Evolutionary conservation across 1,140 invertebrate species (phyloP), one percentile per base, ranked within the genome.

Genomic region (Listronotus bonariensis): DNA sequence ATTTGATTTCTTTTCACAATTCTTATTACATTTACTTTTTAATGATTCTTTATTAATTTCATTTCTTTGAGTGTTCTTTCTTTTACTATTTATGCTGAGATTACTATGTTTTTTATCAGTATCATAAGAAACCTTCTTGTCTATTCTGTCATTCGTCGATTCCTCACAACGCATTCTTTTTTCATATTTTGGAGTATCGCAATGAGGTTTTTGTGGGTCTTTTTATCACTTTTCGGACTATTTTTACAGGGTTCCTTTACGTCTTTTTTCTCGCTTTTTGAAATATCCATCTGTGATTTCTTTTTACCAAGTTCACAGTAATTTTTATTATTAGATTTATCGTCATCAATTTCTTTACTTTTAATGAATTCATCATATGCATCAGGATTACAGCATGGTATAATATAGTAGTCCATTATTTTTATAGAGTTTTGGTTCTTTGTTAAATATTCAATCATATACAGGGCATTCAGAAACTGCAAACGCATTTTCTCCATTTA

Each of bases 381-480:
- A 41, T 72, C 71, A 34, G 71, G 71, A 43, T 72, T 72, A 8
- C 38, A 54, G 65, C 71, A 72, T n/a, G 71, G 71, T 17, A 69
- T 43, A 14, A 72, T 67, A 9, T 59, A 54, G 20, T 68, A 72
- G 17, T 69, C 61, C 64, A 70, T 67, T 7, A 68, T 32, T 38
- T 65, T 61, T 11, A 58, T 20, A 11, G 36, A 49, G 41, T 42
- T 62, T 17, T 36, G 63, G 36, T 70, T 68, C 53, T 67, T 69
- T 9, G 55, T 42, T 6, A 72, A 46, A 46, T 63, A 62, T 36
- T 72, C 60, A 26, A 72, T 68, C 7, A 72, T 49, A 34, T 51
- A 72, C 3, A 72, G 11, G 3, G 67, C 68, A 14, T 61, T 63
- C 1, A n/a, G 71, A 68, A 31, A 72, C 66, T 15, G 68, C 64